Evolutionary conservation across 1,140 invertebrate species (phyloP).

Genomic region (Gonatopus flavifemur): DNA sequence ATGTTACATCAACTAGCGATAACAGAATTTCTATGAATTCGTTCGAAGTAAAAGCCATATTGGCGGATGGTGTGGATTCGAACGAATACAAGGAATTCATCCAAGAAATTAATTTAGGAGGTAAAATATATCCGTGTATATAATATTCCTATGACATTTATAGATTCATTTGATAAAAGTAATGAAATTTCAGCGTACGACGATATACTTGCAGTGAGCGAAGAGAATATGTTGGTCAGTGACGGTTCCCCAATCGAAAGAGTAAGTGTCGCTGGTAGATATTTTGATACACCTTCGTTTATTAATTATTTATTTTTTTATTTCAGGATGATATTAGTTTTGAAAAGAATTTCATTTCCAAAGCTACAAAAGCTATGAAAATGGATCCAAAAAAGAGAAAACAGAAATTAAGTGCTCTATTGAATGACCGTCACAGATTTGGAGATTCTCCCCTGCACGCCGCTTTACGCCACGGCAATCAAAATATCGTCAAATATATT

Average conservation of each 20-base stretch:
- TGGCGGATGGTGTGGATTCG: constrained; percentile 12
- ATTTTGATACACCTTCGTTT: not conserved
- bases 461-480: constrained; percentile 40
- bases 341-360: constrained; percentile 27
- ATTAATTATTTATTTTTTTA: not conserved
- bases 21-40: constrained; percentile 20
- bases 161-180: not conserved
- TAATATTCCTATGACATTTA: not conserved
- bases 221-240: constrained; percentile 7
- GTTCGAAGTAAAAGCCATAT: constrained; percentile 32
- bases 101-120: constrained; percentile 2
- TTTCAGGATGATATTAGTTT: constrained; percentile 24
- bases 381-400: constrained; percentile 9
- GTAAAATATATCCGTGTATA: constrained; percentile 7
- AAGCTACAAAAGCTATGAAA: constrained; percentile 26
- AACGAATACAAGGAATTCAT: constrained; percentile 10
- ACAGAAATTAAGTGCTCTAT: constrained; percentile 27
- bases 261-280: constrained; percentile 6
- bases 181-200: constrained; percentile 1
- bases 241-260: constrained; percentile 17
- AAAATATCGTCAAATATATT: constrained; percentile 33
- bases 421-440: constrained; percentile 37
- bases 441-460: constrained; percentile 47
- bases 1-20: not conserved
- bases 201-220: no score